Evolutionary conservation across 2,113 vertebrate species (phyloP).

Genomic region (Coracopsis vasa): DNA sequence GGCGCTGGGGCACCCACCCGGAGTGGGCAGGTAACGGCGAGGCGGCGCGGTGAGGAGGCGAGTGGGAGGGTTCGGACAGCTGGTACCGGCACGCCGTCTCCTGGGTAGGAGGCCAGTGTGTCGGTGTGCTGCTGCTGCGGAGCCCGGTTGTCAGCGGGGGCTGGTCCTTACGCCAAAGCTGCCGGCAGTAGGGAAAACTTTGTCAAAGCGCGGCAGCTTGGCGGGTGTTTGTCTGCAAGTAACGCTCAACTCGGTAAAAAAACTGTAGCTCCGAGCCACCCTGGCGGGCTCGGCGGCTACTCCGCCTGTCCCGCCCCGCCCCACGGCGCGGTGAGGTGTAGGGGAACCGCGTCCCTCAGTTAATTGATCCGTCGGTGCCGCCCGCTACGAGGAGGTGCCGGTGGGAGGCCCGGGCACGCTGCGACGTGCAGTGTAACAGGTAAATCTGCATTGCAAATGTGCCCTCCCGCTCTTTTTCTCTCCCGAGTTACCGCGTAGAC

Average conservation of each 20-base stretch:
- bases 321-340: neutral
- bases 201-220: neutral
- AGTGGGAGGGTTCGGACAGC: neutral
- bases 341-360: neutral
- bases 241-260: neutral
- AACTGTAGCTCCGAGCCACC: neutral
- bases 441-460: neutral
- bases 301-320: neutral
- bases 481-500: neutral
- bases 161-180: neutral
- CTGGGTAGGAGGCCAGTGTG: neutral
- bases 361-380: slow-evolving; percentile 47
- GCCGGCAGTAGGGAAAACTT: neutral
- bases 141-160: neutral
- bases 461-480: neutral
- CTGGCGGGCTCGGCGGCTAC: too few species aligned
- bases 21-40: neutral
- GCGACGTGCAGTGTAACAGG: neutral
- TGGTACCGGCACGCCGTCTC: too few species aligned
- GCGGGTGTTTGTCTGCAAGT: neutral
- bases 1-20: slow-evolving; percentile 4
- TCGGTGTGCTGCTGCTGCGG: neutral
- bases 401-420: neutral
- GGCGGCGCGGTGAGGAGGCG: neutral
- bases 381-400: neutral